Base-by-base conservation (phyloP, 2,888 invertebrate genomes). In the Biston betularia region DNA sequence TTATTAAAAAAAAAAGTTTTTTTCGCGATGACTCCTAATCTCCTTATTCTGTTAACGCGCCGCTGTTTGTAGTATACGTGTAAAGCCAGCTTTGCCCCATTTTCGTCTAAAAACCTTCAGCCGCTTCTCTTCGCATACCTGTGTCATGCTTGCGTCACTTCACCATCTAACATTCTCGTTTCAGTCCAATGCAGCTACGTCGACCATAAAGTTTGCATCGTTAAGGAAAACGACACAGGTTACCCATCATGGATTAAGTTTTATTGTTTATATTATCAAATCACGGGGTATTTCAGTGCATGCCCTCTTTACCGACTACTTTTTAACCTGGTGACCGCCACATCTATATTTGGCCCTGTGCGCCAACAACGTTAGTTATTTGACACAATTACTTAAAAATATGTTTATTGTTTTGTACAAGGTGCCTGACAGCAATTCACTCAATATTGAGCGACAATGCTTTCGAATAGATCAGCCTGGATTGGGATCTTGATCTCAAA, bases 131-230 rank as follows among this genome's bases (percentile, higher is more conserved):
- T 64, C 48, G 57, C 53, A 42, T 58, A 53, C 61, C 56, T 58
- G 57, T 73, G 69, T 75, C 74, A 81, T 79, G 84, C 82, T 83
- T 80, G 73, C 64, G 34, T 75, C 76, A 74, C 81, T 82, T 81
- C 82, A 81, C 77, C 82, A 81, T 80, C 74, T 69, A 79, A 84
- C 81, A 77, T 86, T 88, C 78, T 85, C 80, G 75, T 89, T 87
- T 84, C 88, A 88, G 87, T 78, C 69, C 82, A 83, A 58, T 88
- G 87, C 88, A 84, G 87, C 80, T 84, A 76, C 81, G 75, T 76
- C 83, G 81, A 82, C 81, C 76, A 80, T 83, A 86, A 85, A 79
- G 77, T 81, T 81, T 89, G 87, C 87, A 73, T 84, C 85, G 76
- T 86, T 76, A 83, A 73, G 83, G 87, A 89, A 71, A 80, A 82